Conservation (phyloP, 2,888 invertebrate species). For the Zeuzera pyrina region DNA sequence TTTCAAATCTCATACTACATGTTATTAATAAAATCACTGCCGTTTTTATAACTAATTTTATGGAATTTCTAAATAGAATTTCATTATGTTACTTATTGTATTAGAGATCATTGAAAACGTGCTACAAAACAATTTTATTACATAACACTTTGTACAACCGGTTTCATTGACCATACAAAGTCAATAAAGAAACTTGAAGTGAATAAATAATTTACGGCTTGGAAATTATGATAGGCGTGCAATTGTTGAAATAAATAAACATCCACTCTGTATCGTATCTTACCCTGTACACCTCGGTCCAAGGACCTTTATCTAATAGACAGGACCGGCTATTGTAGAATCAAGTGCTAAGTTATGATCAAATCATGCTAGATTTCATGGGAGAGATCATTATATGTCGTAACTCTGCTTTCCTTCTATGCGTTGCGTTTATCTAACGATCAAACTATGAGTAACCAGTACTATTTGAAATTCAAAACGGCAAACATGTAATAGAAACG, state of each 20-base stretch:
- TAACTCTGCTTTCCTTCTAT: conserved; percentile 21
- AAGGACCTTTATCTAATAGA: conserved; percentile 43
- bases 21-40: too few species aligned
- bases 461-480: conserved; percentile 52
- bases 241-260: conserved; percentile 30
- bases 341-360: conserved; percentile 56
- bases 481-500: conserved; percentile 9
- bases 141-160: too few species aligned
- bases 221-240: conserved; percentile 28
- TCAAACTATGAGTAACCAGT: conserved; percentile 40
- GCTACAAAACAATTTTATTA: too few species aligned
- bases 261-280: conserved; percentile 23
- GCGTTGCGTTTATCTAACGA: conserved; percentile 35
- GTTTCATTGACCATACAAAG: too few species aligned
- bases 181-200: too few species aligned
- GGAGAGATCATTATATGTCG: conserved; percentile 34
- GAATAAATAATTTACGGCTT: conserved; percentile 30
- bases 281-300: conserved; percentile 21
- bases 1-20: too few species aligned
- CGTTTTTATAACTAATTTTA: too few species aligned
- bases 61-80: too few species aligned
- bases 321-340: conserved; percentile 46
- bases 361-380: conserved; percentile 46
- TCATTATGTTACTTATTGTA: too few species aligned
- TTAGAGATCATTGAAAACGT: too few species aligned